A percentile compares a stretch with the other conserved stretches of the same genome.
Conservation (phyloP, 2,113 vertebrate genomes). For the Megaceryle maxima region DNA sequence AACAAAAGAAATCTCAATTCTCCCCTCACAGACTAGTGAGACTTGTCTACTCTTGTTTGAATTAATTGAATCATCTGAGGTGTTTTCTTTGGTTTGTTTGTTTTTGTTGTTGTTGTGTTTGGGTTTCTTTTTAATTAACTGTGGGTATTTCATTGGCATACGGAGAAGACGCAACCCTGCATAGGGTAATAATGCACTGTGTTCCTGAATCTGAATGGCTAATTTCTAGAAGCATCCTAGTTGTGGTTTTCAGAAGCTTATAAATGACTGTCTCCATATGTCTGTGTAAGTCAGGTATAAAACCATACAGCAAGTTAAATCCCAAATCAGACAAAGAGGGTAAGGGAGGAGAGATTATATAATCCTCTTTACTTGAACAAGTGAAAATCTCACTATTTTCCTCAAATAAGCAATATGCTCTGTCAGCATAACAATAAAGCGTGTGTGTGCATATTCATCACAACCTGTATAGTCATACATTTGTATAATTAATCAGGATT, state of each 20-base stretch:
- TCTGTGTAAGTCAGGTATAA: neutral
- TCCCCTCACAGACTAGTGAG: neutral
- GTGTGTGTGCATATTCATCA: neutral
- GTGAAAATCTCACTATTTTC: neutral
- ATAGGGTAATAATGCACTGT: neutral
- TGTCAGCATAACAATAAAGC: neutral
- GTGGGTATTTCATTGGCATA: neutral
- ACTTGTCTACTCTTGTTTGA: neutral
- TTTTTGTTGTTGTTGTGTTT: too few relatives aligned
- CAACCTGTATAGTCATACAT: neutral
- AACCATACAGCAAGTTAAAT: neutral
- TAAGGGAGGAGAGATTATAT: neutral
- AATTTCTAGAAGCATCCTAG: neutral
- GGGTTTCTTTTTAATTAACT: neutral
- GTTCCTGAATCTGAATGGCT: neutral
- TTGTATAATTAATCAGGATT: neutral
- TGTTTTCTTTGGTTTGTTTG: neutral
- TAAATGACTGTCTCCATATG: neutral
- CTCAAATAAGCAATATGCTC: neutral
- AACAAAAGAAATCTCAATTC: neutral
- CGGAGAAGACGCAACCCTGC: fast-evolving
- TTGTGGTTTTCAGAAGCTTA: neutral
- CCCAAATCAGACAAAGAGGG: neutral
- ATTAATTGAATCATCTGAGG: neutral
- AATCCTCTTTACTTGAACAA: neutral